These are phyloP conservation scores for Eupithecia subumbrata DNA, from an alignment of 2,888 invertebrate species.

Conservation along the genomic window DNA sequence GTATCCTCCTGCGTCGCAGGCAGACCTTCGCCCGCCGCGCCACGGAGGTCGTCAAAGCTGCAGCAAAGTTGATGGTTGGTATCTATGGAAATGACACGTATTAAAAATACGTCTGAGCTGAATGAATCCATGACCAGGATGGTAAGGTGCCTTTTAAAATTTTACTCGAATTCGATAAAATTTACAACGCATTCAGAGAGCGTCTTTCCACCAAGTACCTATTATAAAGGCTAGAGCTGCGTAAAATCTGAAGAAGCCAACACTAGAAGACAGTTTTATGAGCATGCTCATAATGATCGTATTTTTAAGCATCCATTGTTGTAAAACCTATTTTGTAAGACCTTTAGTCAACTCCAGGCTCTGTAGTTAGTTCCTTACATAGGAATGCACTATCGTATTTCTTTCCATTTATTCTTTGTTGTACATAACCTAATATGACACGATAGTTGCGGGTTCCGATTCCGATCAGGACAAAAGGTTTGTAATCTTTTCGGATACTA, in stretches of 20 bases:
- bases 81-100: not conserved
- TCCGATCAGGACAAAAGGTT: not conserved
- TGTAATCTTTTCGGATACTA: not conserved
- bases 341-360: not conserved
- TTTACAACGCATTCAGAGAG: not conserved
- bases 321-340: not conserved
- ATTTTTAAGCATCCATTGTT: slow-evolving; percentile 2
- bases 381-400: not conserved
- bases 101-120: not conserved
- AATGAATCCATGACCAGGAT: not conserved
- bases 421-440: not conserved
- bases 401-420: not conserved
- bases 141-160: not conserved
- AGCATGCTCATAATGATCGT: not conserved
- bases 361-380: not conserved
- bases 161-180: not conserved
- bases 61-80: not conserved
- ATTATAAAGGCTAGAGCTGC: not conserved
- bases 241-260: not conserved
- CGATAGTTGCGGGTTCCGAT: not conserved
- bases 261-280: not conserved
- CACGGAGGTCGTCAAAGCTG: too few species aligned
- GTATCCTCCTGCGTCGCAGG: too few species aligned
- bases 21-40: too few species aligned
- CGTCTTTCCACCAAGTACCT: not conserved